phyloP scores from a whole-genome alignment of 2,888 invertebrate genomes.

The Pristionchus japonicus region DNA sequence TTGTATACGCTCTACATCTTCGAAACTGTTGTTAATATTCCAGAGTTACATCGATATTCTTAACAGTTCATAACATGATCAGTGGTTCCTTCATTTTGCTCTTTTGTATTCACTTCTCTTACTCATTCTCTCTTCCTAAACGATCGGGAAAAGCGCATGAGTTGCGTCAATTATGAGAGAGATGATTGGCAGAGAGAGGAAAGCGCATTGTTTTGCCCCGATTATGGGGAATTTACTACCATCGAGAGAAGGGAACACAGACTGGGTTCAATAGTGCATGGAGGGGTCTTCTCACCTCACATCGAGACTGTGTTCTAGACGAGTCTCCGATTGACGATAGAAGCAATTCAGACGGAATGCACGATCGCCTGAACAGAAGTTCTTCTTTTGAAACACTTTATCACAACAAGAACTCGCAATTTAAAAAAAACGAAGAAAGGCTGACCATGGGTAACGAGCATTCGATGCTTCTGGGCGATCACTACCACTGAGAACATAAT shows the following conservation, averaged over 20 bases:
- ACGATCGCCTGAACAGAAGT: constrained; percentile 47
- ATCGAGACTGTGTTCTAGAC: constrained; percentile 61
- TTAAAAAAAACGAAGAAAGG: neutral
- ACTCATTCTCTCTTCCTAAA: neutral
- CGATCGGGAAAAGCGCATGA: neutral
- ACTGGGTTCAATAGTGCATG: no score
- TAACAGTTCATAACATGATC: neutral
- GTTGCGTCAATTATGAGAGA: neutral
- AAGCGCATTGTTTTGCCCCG: neutral
- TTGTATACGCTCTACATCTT: no score
- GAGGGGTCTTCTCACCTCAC: no score
- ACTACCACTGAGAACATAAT: constrained; percentile 66
- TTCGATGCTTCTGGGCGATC: constrained; percentile 70
- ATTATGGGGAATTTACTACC: neutral
- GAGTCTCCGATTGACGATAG: constrained; percentile 60
- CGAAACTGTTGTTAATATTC: no score
- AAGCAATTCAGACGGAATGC: constrained; percentile 68
- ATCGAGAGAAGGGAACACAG: neutral
- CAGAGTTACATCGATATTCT: neutral
- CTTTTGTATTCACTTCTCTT: neutral
- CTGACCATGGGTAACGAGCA: constrained; percentile 66
- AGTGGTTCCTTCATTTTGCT: neutral
- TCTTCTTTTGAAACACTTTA: neutral
- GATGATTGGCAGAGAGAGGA: constrained; percentile 4
- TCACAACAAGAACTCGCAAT: neutral